A percentile compares a stretch with the other conserved stretches of the same genome.
Evolutionary conservation across 1,140 invertebrate species (phyloP).

Genomic region (Medauroidea extradentata): DNA sequence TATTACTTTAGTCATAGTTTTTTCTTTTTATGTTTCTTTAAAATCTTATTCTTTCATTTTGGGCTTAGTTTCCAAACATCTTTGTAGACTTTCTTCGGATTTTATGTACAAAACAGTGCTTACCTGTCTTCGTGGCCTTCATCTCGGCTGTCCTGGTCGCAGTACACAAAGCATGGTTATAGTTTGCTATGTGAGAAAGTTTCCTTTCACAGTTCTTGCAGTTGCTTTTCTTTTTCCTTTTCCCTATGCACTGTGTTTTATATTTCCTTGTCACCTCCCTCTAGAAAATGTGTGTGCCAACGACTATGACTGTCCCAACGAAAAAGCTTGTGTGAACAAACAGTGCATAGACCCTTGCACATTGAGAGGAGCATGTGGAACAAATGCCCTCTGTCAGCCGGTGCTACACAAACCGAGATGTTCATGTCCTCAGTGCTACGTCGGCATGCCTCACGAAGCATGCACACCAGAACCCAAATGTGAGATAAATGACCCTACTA

Average conservation of each 20-base stretch:
- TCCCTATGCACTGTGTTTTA: slow-evolving; percentile 21
- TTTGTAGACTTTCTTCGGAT: too few relatives aligned
- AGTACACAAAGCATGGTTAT: slow-evolving; percentile 12
- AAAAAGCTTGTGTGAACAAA: slow-evolving; percentile 83
- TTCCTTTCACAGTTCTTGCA: slow-evolving; percentile 71
- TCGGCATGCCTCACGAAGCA: slow-evolving; percentile 68
- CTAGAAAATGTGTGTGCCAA: slow-evolving; percentile 84
- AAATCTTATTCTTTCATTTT: background rate
- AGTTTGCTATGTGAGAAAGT: slow-evolving; percentile 60
- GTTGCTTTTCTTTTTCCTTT: slow-evolving; percentile 57
- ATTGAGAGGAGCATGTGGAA: slow-evolving; percentile 78
- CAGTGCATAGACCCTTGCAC: slow-evolving; percentile 86
- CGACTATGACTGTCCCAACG: slow-evolving; percentile 84
- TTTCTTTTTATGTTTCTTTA: too few relatives aligned
- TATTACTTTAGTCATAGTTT: too few relatives aligned
- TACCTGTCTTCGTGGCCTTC: too few relatives aligned
- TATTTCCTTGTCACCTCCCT: slow-evolving; percentile 19
- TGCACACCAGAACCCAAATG: slow-evolving; percentile 75
- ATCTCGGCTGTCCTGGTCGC: too few relatives aligned
- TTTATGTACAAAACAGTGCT: too few relatives aligned
- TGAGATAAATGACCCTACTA: slow-evolving; percentile 32
- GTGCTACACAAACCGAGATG: slow-evolving; percentile 78
- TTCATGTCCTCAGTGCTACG: slow-evolving; percentile 81
- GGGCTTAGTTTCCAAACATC: background rate
- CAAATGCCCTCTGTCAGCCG: slow-evolving; percentile 81